These are phyloP conservation scores for Macrochelys suwanniensis DNA, from an alignment of 2,797 vertebrate genomes.

Conservation along the genomic window DNA sequence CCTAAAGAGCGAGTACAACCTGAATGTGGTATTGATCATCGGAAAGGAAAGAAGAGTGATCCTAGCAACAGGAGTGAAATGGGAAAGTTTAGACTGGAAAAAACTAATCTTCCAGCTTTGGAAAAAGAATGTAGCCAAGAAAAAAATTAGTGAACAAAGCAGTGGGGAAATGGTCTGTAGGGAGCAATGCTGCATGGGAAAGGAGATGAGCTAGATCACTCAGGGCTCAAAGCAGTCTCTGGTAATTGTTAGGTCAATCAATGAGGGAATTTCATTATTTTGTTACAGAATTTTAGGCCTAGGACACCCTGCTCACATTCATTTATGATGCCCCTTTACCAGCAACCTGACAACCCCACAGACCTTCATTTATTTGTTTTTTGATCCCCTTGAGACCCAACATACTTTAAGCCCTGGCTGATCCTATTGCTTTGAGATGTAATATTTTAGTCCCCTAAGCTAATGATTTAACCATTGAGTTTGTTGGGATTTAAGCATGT, in stretches of 20 bases:
- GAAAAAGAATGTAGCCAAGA: background rate
- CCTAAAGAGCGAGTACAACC: background rate
- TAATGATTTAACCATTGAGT: rapidly evolving
- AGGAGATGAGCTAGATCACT: background rate
- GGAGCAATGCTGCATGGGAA: background rate
- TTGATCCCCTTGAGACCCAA: background rate
- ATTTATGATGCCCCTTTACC: background rate
- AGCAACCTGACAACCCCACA: rapidly evolving
- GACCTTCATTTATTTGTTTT: background rate
- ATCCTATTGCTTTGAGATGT: background rate
- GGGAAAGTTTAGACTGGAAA: background rate
- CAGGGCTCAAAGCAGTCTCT: background rate
- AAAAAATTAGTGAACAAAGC: background rate
- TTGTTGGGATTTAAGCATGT: background rate
- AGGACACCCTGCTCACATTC: background rate
- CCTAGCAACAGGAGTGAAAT: background rate
- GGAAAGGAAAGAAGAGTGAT: background rate
- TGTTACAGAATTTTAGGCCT: background rate
- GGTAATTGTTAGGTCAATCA: background rate
- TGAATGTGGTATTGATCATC: no score
- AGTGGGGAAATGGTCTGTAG: background rate
- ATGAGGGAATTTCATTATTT: no score
- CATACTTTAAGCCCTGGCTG: rapidly evolving
- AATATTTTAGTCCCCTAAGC: background rate
- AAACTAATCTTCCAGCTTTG: background rate